Base-by-base conservation (phyloP, 2,113 vertebrate species). In the Saiga tatarica region DNA sequence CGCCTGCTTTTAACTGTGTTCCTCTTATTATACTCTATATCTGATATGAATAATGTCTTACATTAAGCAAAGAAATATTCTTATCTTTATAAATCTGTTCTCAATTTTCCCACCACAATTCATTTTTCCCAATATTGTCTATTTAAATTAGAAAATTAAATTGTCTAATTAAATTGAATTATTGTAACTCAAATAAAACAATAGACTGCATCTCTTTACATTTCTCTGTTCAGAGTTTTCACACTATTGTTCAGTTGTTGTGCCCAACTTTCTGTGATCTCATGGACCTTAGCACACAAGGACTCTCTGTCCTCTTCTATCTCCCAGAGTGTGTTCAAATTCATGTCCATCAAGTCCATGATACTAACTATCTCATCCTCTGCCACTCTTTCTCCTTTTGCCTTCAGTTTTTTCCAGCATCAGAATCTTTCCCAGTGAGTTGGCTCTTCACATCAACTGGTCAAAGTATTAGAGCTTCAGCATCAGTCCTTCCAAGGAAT, bases 221-320 rank as follows among this genome's bases (percentile, higher is more conserved):
- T 55, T 30, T 1, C 42, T 64, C 42, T 25, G 5, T 26, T 79
- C 33, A 57, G 64, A 36, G 64, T 71, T 71, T 71, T 71, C 17
- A 71, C 64, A 71, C 19, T 71, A n/a, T 36, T 21, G 19, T 23
- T 71, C 64, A 71, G 64, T 36, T 71, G 17, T 11, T 36, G 64
- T 12, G 9, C n/a, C n/a, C 64, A 71, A 6, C 19, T 6, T 71
- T 71, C 36, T 36, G n/a, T 21, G n/a, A 71, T 71, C 19, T n/a
- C n/a, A 71, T 12, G n/a, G n/a, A 23, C 64, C 0, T 0, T 12
- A 71, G 67, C n/a, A 36, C 67, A 71, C 5, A 36, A 71, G n/a
- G n/a, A 23, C 67, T 23, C 64, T 71, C 67, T 21, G 9, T 36
- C 64, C n/a, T 36, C n/a, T 11, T 36, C 64, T 36, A 12, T 36